Conservation (phyloP, 1,140 invertebrate genomes). For the Euwallacea similis region DNA sequence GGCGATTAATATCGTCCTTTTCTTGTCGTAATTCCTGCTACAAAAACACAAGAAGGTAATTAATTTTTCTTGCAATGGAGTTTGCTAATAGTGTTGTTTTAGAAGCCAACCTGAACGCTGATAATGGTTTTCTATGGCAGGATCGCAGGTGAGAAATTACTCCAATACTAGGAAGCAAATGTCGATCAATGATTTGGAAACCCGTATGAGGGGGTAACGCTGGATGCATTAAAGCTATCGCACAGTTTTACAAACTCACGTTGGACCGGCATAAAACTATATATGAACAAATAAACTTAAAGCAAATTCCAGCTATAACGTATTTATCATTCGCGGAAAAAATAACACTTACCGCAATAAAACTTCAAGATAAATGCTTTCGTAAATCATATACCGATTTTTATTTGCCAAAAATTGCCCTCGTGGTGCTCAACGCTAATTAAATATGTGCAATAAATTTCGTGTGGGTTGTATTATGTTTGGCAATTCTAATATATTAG, state of each 20-base stretch:
- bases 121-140: no score
- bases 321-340: background rate
- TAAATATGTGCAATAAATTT: slow-evolving; percentile 29
- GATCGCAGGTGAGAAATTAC: no score
- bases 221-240: no score
- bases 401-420: slow-evolving; percentile 23
- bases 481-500: slow-evolving; percentile 23
- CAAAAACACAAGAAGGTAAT: background rate
- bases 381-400: slow-evolving; percentile 29
- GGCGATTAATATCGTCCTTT: background rate
- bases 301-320: background rate
- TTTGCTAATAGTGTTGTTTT: no score
- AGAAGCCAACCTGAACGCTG: no score
- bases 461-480: slow-evolving; percentile 21
- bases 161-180: no score
- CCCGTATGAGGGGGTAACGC: no score
- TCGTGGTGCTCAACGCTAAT: slow-evolving; percentile 24
- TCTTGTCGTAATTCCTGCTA: background rate
- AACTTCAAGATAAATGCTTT: slow-evolving; percentile 23
- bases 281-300: no score
- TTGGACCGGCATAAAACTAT: no score
- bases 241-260: no score
- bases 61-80: background rate
- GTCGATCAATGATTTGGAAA: no score
- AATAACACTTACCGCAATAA: slow-evolving; percentile 7